phyloP scores from a whole-genome alignment of 2,888 invertebrate species.

The Hirtodrosophila confusa region DNA sequence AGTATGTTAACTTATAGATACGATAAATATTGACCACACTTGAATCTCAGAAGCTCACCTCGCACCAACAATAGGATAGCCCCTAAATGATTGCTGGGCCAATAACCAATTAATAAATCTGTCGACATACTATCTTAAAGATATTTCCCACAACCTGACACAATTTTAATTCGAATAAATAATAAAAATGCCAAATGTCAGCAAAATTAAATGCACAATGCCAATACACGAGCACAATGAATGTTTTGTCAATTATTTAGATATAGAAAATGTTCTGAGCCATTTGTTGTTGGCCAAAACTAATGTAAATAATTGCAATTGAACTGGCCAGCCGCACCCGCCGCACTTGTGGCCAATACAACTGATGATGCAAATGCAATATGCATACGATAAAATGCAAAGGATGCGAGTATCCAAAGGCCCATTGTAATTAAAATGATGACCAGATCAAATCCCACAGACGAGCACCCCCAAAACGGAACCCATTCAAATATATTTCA shows the following conservation, averaged over 20 bases:
- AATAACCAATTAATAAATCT: too few species aligned
- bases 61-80: too few species aligned
- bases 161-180: slow-evolving; percentile 42
- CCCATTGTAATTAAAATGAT: slow-evolving; percentile 51
- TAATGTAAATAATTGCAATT: slow-evolving; percentile 54
- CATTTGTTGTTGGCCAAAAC: slow-evolving; percentile 23
- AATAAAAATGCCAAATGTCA: slow-evolving; percentile 36
- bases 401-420: slow-evolving; percentile 7
- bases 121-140: slow-evolving; percentile 1
- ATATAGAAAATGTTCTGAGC: slow-evolving; percentile 6
- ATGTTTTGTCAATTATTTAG: slow-evolving; percentile 31
- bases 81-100: too few species aligned
- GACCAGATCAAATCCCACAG: slow-evolving; percentile 26
- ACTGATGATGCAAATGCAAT: slow-evolving; percentile 33
- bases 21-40: too few species aligned
- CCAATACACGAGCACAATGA: slow-evolving; percentile 4
- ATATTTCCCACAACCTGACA: slow-evolving; percentile 12
- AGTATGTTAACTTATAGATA: too few species aligned
- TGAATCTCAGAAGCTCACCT: too few species aligned
- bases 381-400: neutral
- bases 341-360: slow-evolving; percentile 36
- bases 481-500: slow-evolving; percentile 32
- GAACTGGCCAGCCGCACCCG: slow-evolving; percentile 21
- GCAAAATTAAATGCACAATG: slow-evolving; percentile 26
- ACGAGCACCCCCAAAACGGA: neutral